Conservation (phyloP, 1,140 invertebrate species). For the Bombus haemorrhoidalis region DNA sequence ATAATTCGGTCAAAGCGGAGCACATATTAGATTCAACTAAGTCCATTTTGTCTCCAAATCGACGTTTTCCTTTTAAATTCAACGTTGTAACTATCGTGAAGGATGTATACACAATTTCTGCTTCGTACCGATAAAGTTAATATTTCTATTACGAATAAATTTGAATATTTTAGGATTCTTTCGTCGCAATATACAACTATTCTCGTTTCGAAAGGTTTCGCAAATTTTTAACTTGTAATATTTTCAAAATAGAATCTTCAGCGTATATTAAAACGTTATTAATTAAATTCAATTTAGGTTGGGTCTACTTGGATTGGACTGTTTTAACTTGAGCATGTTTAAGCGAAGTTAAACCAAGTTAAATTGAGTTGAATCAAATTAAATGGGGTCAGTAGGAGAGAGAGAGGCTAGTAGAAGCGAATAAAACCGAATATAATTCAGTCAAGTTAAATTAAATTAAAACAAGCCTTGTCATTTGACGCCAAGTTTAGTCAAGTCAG, state of each 20-base stretch:
- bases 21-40: not conserved
- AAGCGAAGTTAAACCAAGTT: not conserved
- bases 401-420: not conserved
- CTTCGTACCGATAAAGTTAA: too few species aligned
- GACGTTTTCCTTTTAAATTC: too few species aligned
- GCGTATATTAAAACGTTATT: too few species aligned
- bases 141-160: too few species aligned
- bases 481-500: not conserved
- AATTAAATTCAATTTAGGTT: not conserved
- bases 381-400: not conserved
- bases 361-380: not conserved
- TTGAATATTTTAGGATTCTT: too few species aligned
- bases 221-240: too few species aligned
- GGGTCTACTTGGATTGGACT: not conserved
- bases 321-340: not conserved
- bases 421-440: not conserved
- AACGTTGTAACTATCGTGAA: not conserved
- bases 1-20: not conserved
- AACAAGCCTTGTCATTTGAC: not conserved
- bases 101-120: too few species aligned
- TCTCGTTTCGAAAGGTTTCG: too few species aligned
- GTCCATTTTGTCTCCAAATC: not conserved
- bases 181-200: too few species aligned
- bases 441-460: not conserved
- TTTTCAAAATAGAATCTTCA: too few species aligned